These are phyloP conservation scores for Rhea americana DNA, from an alignment of 2,113 vertebrate species.

Conservation along the genomic window DNA sequence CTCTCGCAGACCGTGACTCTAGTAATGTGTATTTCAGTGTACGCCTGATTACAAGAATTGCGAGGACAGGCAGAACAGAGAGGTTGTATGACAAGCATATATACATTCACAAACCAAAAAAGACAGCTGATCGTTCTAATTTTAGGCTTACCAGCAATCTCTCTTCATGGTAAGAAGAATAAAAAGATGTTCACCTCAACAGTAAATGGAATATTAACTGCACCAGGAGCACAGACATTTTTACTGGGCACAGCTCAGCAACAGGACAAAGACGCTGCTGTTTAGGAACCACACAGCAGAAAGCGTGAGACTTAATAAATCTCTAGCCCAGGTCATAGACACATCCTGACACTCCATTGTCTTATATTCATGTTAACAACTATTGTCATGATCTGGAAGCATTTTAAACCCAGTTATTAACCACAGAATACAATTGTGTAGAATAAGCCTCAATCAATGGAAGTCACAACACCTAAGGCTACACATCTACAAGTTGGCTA, in stretches of 20 bases:
- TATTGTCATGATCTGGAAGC: background rate
- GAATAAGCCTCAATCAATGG: background rate
- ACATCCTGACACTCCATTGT: background rate
- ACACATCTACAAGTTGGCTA: rapidly evolving
- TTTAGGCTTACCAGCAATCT: background rate
- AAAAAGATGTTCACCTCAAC: background rate
- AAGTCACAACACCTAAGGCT: background rate
- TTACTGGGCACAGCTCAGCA: background rate
- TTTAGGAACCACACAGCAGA: background rate
- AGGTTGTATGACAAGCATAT: background rate
- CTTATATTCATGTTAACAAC: background rate
- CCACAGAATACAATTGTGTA: background rate
- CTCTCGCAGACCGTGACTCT: rapidly evolving
- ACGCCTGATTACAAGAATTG: background rate
- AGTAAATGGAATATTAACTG: background rate
- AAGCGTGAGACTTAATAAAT: background rate
- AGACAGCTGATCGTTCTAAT: background rate
- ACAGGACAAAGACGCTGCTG: background rate
- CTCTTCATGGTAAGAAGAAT: background rate
- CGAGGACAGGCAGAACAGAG: background rate
- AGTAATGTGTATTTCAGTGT: background rate
- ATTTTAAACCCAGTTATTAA: background rate
- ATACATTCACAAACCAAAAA: background rate
- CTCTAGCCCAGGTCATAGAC: background rate
- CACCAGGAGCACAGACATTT: background rate